These are phyloP conservation scores for Pachliopta kotzebuea DNA, from an alignment of 2,888 invertebrate species.

Conservation along the genomic window DNA sequence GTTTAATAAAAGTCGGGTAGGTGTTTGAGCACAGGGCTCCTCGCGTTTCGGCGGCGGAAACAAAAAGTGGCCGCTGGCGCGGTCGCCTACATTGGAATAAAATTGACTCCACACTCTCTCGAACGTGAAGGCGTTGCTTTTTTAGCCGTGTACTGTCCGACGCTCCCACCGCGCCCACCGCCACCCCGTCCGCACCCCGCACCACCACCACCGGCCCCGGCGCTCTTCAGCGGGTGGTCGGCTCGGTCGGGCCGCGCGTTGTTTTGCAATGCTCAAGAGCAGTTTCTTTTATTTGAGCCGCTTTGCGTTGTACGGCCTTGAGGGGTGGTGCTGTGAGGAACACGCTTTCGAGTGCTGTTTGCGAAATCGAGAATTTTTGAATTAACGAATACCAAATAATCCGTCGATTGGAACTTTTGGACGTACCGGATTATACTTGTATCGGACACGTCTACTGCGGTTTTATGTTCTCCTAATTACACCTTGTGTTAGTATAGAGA, in stretches of 20 bases:
- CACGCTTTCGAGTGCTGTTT: constrained; percentile 75
- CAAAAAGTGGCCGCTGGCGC: constrained; percentile 77
- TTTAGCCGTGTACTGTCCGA: constrained; percentile 62
- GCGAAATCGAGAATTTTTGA: constrained; percentile 74
- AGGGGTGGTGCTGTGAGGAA: constrained; percentile 67
- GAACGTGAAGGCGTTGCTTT: constrained; percentile 76
- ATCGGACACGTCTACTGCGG: constrained; percentile 12
- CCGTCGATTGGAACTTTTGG: constrained; percentile 50
- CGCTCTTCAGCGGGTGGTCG: constrained; percentile 79
- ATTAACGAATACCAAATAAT: constrained; percentile 70
- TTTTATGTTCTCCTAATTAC: constrained; percentile 1
- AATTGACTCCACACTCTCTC: constrained; percentile 81
- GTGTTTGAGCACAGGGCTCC: constrained; percentile 76
- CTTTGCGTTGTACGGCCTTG: constrained; percentile 73
- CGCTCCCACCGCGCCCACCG: constrained; percentile 46
- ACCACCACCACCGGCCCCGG: constrained; percentile 35
- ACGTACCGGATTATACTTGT: constrained; percentile 35
- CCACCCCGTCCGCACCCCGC: too few species aligned
- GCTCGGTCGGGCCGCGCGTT: constrained; percentile 76
- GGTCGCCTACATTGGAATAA: constrained; percentile 80
- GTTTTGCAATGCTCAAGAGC: constrained; percentile 79
- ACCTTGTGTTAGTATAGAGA: not conserved
- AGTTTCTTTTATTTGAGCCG: constrained; percentile 78
- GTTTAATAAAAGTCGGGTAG: constrained; percentile 76
- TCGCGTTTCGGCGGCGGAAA: constrained; percentile 77